Percentiles rank a stretch among this genome's conserved stretches.
These are phyloP conservation scores for Drosophila mauritiana DNA, from an alignment of 1,140 invertebrate genomes.

Conservation along the genomic window DNA sequence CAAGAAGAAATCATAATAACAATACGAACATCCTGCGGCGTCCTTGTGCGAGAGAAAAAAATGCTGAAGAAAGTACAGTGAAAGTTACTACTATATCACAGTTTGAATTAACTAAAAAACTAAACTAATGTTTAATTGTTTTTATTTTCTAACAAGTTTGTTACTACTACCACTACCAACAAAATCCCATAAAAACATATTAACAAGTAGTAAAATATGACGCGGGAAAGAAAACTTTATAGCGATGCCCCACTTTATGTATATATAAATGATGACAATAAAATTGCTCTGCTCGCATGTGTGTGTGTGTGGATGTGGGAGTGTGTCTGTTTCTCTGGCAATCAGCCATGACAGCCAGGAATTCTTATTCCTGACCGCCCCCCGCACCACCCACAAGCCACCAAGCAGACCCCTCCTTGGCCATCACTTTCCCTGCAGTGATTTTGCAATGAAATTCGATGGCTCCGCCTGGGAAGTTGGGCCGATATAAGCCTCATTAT, in stretches of 20 bases:
- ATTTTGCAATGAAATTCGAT: slow-evolving; percentile 46
- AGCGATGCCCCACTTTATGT: slow-evolving; percentile 32
- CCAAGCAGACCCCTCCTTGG: neutral
- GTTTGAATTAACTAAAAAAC: too few species aligned
- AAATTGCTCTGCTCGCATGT: slow-evolving; percentile 24
- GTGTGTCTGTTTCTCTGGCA: slow-evolving; percentile 34
- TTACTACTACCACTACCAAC: too few species aligned
- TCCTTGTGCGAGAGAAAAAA: slow-evolving; percentile 27
- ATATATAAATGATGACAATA: slow-evolving; percentile 55
- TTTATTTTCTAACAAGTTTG: too few species aligned
- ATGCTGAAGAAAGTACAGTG: neutral
- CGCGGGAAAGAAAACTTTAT: neutral
- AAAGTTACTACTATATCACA: neutral
- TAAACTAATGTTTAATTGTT: too few species aligned
- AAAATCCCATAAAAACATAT: too few species aligned
- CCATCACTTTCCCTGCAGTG: slow-evolving; percentile 36
- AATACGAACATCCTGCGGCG: slow-evolving; percentile 7
- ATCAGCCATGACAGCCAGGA: slow-evolving; percentile 50
- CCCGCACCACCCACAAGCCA: neutral
- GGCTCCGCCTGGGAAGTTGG: slow-evolving; percentile 29
- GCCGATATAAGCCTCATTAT: slow-evolving; percentile 51
- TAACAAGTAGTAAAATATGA: neutral
- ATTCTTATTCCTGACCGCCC: slow-evolving; percentile 10
- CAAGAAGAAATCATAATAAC: slow-evolving; percentile 50
- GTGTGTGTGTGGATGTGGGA: slow-evolving; percentile 18